phyloP scores from a whole-genome alignment of 2,113 vertebrate species.

The Hyla sarda region DNA sequence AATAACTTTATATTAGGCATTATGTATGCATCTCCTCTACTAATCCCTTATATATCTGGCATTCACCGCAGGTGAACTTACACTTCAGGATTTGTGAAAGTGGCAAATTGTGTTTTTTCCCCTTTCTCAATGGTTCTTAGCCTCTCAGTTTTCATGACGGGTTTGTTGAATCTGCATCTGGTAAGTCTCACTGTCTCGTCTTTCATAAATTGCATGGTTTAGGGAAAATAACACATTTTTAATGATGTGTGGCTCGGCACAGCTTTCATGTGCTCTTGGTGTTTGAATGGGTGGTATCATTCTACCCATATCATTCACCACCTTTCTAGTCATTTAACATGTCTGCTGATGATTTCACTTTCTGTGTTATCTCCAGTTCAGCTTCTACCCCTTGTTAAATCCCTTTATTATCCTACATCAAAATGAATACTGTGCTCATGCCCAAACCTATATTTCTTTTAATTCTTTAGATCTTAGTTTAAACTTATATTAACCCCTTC shows the following conservation, averaged over 20 bases:
- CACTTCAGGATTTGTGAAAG: not conserved
- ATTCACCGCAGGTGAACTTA: not conserved
- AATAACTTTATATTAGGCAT: not conserved
- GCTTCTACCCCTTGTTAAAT: not conserved
- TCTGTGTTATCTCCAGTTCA: slow-evolving; percentile 1
- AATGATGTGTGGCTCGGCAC: slow-evolving; percentile 38
- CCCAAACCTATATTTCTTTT: not conserved
- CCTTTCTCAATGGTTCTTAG: not conserved
- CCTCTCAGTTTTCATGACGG: not conserved
- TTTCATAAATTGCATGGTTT: slow-evolving; percentile 18
- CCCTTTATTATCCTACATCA: not conserved
- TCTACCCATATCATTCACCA: slow-evolving; percentile 21
- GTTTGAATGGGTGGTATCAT: not conserved
- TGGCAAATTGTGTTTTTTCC: not conserved
- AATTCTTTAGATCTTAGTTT: not conserved
- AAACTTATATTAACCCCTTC: not conserved
- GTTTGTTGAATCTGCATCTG: not conserved
- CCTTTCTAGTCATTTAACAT: slow-evolving; percentile 22
- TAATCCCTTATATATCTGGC: not conserved
- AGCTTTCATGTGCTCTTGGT: slow-evolving; percentile 25
- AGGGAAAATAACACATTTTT: slow-evolving; percentile 23
- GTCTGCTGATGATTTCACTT: slow-evolving; percentile 19
- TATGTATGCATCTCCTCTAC: too few species aligned
- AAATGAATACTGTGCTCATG: not conserved
- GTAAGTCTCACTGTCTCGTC: not conserved